A percentile compares a stretch with the other conserved stretches of the same genome.
Evolutionary conservation across 2,113 vertebrate species (phyloP).

Genomic region (Colistium nudipinnis): DNA sequence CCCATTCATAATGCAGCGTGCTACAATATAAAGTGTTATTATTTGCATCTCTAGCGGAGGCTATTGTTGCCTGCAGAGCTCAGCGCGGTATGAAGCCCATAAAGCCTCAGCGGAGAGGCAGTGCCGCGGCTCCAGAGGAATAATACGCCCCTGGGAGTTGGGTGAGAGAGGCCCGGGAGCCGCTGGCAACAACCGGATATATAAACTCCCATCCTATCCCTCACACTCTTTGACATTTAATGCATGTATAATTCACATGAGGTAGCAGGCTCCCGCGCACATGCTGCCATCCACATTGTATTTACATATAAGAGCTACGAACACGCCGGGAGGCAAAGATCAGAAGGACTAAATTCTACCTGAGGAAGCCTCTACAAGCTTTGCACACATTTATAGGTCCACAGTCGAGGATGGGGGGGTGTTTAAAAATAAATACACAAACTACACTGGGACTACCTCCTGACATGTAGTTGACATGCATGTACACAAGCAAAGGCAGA

Average conservation of each 20-base stretch:
- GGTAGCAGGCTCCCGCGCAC: neutral
- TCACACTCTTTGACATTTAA: constrained; percentile 49
- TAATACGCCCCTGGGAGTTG: constrained; percentile 31
- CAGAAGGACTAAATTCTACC: neutral
- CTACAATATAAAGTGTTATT: constrained; percentile 44
- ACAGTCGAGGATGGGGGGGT: no score
- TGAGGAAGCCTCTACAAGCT: neutral
- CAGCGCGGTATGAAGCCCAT: constrained; percentile 31
- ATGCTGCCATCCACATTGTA: neutral
- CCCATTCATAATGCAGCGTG: constrained; percentile 29
- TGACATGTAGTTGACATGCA: constrained; percentile 7
- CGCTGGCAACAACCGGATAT: constrained; percentile 6
- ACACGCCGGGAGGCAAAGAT: constrained; percentile 21
- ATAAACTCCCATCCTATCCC: constrained; percentile 32
- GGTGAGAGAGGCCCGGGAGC: constrained; percentile 20
- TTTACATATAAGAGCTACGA: constrained; percentile 10
- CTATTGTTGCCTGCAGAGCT: constrained; percentile 36
- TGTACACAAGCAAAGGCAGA: neutral
- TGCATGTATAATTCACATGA: constrained; percentile 45
- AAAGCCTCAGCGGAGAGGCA: constrained; percentile 27
- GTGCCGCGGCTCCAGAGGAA: constrained; percentile 22
- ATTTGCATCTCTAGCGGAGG: constrained; percentile 24
- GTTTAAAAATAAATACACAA: neutral
- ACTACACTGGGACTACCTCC: constrained; percentile 7
- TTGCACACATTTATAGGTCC: neutral